phyloP scores from a whole-genome alignment of 2,113 vertebrate species.

The Daubentonia madagascariensis region DNA sequence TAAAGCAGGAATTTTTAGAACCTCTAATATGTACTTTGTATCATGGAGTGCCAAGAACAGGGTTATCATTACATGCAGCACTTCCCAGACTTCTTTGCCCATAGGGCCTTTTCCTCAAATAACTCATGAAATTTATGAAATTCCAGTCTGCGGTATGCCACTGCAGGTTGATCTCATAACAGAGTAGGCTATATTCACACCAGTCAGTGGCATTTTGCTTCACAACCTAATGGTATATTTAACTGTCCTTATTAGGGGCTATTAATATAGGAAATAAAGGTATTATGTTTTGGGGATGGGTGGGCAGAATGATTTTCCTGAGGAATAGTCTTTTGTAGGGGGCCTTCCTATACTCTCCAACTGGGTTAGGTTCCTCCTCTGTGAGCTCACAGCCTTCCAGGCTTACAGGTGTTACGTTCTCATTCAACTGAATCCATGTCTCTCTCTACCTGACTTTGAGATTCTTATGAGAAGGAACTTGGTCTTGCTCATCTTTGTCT shows the following conservation, averaged over 20 bases:
- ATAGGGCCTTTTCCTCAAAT: not conserved
- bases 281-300: not conserved
- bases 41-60: not conserved
- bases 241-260: not conserved
- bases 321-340: not conserved
- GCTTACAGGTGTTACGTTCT: not conserved
- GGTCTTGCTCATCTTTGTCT: not conserved
- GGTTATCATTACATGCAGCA: not conserved
- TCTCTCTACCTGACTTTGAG: not conserved
- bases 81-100: not conserved
- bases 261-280: not conserved
- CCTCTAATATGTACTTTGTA: not conserved
- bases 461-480: not conserved
- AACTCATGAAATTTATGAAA: not conserved
- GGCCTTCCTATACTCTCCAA: not conserved
- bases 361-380: not conserved
- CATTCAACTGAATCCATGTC: not conserved
- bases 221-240: not conserved
- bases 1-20: not conserved
- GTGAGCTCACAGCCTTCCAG: fast-evolving
- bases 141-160: not conserved
- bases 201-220: not conserved
- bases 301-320: not conserved
- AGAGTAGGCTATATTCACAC: not conserved
- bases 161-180: not conserved